Evolutionary conservation across 2,888 invertebrate species (phyloP).

Genomic region (Latheticus oryzae): DNA sequence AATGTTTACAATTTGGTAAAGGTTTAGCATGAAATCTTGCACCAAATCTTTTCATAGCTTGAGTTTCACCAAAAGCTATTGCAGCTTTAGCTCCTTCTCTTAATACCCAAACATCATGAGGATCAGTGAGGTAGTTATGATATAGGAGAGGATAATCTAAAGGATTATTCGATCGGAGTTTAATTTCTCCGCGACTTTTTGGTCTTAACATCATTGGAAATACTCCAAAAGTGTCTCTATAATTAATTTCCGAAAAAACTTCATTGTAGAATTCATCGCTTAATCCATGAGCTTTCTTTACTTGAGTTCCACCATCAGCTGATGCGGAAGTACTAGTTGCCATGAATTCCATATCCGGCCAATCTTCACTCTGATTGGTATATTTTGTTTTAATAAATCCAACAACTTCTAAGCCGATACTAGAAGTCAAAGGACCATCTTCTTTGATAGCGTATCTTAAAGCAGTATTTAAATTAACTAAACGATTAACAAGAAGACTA

Average conservation of each 20-base stretch:
- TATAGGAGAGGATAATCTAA: constrained; percentile 86
- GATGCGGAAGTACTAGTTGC: constrained; percentile 84
- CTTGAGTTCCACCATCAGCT: constrained; percentile 84
- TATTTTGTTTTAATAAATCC: constrained; percentile 91
- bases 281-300: constrained; percentile 84
- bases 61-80: constrained; percentile 82
- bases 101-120: constrained; percentile 84
- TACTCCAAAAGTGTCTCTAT: constrained; percentile 82
- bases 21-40: constrained; percentile 80
- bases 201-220: constrained; percentile 93
- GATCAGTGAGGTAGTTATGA: constrained; percentile 92
- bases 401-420: constrained; percentile 85
- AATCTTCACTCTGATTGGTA: constrained; percentile 86
- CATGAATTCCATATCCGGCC: constrained; percentile 95
- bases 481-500: constrained; percentile 81
- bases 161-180: constrained; percentile 71
- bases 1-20: constrained; percentile 85
- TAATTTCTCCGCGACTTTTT: constrained; percentile 85
- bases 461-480: constrained; percentile 86
- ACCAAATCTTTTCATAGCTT: constrained; percentile 82
- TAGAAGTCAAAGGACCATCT: constrained; percentile 87
- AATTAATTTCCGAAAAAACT: constrained; percentile 74
- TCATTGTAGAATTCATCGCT: constrained; percentile 85
- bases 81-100: constrained; percentile 90
- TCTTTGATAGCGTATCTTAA: constrained; percentile 87